phyloP scores from a whole-genome alignment of 2,888 invertebrate genomes.

The Epirrhoe tristata region DNA sequence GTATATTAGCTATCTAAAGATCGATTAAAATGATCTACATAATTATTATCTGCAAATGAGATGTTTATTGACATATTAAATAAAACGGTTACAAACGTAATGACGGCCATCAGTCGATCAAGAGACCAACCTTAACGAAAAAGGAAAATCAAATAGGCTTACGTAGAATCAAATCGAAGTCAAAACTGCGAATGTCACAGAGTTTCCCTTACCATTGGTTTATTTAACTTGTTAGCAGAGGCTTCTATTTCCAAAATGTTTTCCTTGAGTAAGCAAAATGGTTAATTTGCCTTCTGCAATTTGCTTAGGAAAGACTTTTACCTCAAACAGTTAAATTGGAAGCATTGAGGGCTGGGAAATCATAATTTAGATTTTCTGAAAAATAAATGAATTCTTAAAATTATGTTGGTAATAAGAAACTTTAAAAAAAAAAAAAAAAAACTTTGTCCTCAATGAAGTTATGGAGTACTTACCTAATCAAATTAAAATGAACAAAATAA shows the following conservation, averaged over 20 bases:
- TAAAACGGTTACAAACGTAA: too few relatives aligned
- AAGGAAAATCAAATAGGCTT: conserved; percentile 45
- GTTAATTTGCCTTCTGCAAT: conserved; percentile 25
- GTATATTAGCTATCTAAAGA: too few relatives aligned
- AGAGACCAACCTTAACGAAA: conserved; percentile 28
- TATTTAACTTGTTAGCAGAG: conserved; percentile 30
- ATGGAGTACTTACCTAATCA: too few relatives aligned
- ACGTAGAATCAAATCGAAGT: conserved; percentile 44
- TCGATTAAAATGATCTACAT: too few relatives aligned
- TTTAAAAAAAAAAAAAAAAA: not conserved
- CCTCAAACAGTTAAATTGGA: not conserved
- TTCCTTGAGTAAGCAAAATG: conserved; percentile 33
- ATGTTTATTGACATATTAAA: too few relatives aligned
- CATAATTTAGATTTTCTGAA: not conserved
- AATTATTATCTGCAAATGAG: too few relatives aligned
- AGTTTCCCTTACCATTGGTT: conserved; percentile 30
- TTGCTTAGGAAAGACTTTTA: conserved; percentile 21
- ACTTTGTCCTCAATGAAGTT: not conserved
- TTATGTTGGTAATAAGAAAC: not conserved
- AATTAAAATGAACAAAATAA: too few relatives aligned
- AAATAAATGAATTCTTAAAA: not conserved
- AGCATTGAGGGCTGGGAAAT: not conserved
- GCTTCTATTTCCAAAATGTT: conserved; percentile 31
- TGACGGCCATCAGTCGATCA: not conserved
- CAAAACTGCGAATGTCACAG: conserved; percentile 44